phyloP scores from a whole-genome alignment of 2,113 vertebrate species.

The Campylorhamphus procurvoides region DNA sequence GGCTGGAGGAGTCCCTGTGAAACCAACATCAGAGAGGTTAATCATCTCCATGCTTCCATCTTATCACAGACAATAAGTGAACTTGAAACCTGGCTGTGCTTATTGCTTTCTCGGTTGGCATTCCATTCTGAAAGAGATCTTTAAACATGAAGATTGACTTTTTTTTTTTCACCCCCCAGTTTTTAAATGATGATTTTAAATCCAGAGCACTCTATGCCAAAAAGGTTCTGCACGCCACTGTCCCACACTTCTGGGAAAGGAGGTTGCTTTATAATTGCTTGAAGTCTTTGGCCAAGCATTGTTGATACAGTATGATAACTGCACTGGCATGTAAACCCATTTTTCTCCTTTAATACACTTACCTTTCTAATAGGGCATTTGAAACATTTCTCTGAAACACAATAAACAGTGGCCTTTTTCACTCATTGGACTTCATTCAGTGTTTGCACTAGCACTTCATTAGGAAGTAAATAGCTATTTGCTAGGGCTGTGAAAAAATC shows the following conservation, averaged over 20 bases:
- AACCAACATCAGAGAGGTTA: neutral
- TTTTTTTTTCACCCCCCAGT: neutral
- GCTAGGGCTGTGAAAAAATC: constrained; percentile 23
- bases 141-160: neutral
- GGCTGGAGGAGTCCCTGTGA: neutral
- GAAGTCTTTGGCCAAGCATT: neutral
- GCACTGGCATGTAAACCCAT: neutral
- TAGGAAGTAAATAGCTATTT: constrained; percentile 44
- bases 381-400: neutral
- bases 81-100: neutral
- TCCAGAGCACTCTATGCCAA: neutral
- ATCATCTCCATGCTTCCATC: neutral
- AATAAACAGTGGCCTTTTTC: constrained; percentile 14
- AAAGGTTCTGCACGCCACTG: fast-evolving
- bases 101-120: neutral
- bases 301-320: neutral
- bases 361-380: neutral
- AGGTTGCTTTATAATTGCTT: neutral
- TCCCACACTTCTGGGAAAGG: neutral
- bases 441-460: constrained; percentile 22
- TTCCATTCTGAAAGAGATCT: neutral
- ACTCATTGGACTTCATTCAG: constrained; percentile 8
- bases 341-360: neutral
- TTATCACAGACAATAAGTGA: fast-evolving
- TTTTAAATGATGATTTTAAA: neutral